Evolutionary conservation across 2,113 vertebrate genomes (phyloP), one percentile per base, ranked within the genome.

Genomic region (Meles meles): DNA sequence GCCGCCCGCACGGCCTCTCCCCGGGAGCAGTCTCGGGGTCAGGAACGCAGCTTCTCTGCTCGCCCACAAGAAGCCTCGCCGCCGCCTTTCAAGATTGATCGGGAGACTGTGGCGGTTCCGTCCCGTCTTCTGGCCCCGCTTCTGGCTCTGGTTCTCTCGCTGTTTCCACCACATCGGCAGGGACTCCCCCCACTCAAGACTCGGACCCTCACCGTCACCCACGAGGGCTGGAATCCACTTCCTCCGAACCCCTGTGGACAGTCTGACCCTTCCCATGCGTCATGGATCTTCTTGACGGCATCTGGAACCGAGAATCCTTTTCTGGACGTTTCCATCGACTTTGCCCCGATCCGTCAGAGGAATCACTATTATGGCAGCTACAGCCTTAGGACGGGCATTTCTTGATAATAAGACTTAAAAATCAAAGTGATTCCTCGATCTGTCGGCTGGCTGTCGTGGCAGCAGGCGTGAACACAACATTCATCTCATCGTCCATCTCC

Each of bases 401-500:
- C 69, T 39, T 72, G 5, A 12, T 23, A 12, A 6, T 3, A 39
- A 72, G 69, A 72, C 52, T 52, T 52, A 52, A 52, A 52, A 17
- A 17, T 52, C 52, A 52, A 17, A 17, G 15, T 52, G 15, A 17
- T 52, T 52, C 15, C 52, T 52, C 17, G 52, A 52, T 17, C 52
- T 37, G 34, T 14, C 3, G 69, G 69, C 5, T 1, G n/a, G 69
- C 21, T 20, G 69, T 2, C 0, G n/a, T 0, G n/a, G 34, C 9
- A 11, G n/a, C n/a, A 4, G n/a, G n/a, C 23, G 2, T 2, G 18
- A 5, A 11, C 67, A 0, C 49, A 10, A 17, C 17, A 10, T 20
- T n/a, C 3, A 18, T 71, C 67, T 71, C 69, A 4, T 23, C 4
- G 9, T 11, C 18, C n/a, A 10, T 5, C n/a, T 23, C 37, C 0